Percentiles rank a stretch among this genome's conserved stretches.
Evolutionary conservation across 2,113 vertebrate species (phyloP).

Genomic region (Urocolius indicus): DNA sequence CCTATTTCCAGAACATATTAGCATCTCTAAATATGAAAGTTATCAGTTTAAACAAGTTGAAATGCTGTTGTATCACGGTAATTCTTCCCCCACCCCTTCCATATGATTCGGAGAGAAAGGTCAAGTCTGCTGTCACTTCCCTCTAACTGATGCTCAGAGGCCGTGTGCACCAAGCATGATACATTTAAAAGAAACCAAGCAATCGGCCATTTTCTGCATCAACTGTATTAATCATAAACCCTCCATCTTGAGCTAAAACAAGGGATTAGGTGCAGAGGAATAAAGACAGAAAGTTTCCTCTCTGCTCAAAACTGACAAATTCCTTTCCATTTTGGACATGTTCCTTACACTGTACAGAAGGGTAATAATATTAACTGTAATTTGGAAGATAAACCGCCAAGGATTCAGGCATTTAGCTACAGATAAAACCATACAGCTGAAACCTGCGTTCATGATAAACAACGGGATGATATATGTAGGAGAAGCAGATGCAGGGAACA

Average conservation of each 20-base stretch:
- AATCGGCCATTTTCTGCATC: conserved; percentile 78
- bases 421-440: background rate
- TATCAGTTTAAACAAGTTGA: conserved; percentile 53
- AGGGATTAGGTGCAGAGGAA: conserved; percentile 35
- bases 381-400: background rate
- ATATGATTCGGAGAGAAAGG: conserved; percentile 72
- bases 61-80: conserved; percentile 54
- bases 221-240: conserved; percentile 71
- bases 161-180: conserved; percentile 70
- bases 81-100: conserved; percentile 56
- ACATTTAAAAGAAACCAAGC: conserved; percentile 71
- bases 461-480: background rate
- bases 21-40: conserved; percentile 54
- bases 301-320: background rate
- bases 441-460: background rate
- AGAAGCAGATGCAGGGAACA: background rate
- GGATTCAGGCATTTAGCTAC: background rate
- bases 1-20: conserved; percentile 34
- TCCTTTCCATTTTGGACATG: background rate
- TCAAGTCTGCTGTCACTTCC: conserved; percentile 77
- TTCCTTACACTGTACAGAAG: background rate
- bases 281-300: conserved; percentile 28
- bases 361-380: background rate
- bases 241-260: conserved; percentile 75
- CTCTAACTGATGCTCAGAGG: conserved; percentile 74